Conservation (phyloP, 1,140 invertebrate genomes). For the Magallana ariakensis region DNA sequence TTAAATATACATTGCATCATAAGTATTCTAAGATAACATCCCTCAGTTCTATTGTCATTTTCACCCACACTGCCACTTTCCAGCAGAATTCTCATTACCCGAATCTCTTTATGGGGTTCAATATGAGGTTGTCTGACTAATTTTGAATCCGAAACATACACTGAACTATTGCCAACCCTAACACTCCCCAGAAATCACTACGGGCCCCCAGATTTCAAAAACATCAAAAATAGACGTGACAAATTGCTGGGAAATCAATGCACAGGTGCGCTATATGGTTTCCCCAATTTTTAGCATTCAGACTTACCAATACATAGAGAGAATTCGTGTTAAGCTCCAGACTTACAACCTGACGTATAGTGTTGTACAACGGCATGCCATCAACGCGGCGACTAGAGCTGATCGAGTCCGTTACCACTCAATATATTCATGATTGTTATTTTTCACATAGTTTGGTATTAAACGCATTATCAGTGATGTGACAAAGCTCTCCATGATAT, state of each 20-base stretch:
- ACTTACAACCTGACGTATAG: background rate
- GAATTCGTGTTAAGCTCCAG: background rate
- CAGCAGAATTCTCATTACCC: no score
- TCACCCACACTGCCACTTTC: no score
- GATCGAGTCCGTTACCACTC: background rate
- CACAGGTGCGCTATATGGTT: slow-evolving; percentile 6
- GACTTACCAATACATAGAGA: slow-evolving; percentile 30
- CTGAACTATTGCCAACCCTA: background rate
- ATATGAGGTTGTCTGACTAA: background rate
- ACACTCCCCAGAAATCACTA: background rate
- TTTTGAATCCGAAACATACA: background rate
- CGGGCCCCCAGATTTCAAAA: background rate
- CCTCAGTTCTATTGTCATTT: no score
- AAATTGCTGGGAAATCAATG: slow-evolving; percentile 15
- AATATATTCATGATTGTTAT: slow-evolving; percentile 2
- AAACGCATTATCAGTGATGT: slow-evolving; percentile 34
- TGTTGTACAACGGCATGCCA: background rate
- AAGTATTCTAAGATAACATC: no score
- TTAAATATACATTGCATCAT: no score
- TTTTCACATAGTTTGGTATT: slow-evolving; percentile 12
- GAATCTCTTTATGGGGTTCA: no score
- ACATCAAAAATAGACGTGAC: background rate
- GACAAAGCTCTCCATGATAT: slow-evolving; percentile 6
- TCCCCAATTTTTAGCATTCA: background rate
- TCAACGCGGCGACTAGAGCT: background rate